Evolutionary conservation across 2,888 invertebrate species (phyloP), one percentile per base, ranked within the genome.

Genomic region (Girardia tigrina): DNA sequence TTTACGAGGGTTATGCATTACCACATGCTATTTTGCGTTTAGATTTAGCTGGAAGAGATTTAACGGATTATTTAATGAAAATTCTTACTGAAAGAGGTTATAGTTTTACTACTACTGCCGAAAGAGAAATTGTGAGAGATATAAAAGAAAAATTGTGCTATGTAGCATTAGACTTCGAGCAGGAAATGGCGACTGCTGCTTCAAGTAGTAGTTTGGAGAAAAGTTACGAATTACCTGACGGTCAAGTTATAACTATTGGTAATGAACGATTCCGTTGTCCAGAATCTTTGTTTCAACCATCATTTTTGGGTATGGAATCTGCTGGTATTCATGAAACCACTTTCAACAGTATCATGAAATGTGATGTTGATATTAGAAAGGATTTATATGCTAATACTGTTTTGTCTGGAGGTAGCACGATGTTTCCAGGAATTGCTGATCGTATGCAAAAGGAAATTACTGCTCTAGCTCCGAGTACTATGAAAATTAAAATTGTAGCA

Each of bases 391-490:
- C 82, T 78, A 83, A 83, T 79, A 83, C 90, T 80, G 91, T 91
- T 85, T 88, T 92, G 82, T 91, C 91, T 79, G 92, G 92, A 80
- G 92, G 92, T 82, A 91, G 91, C 87, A 92, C 92, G 86, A 93
- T 94, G 93, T 94, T 91, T 87, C 93, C 92, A 79, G 90, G 94
- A 88, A 93, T 94, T 85, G 93, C 93, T 80, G 94, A 94, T 87
- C 89, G 94, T 81, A 93, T 94, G 93, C 93, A 94, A 87, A 94
- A 93, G 86, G 94, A 94, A 88, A 92, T 93, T 87, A 91, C 91
- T 78, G 90, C 91, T 76, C 88, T 93, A 79, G 88, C 88, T 69
- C 88, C 88, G 71, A 83, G 84, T 79, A 88, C 88, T 75, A 88
- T 88, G 87, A 88, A 88, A 84, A 88, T 88, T 83, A 87, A 87